Evolutionary conservation across 2,888 invertebrate species (phyloP).

Genomic region (Cotesia congregata): DNA sequence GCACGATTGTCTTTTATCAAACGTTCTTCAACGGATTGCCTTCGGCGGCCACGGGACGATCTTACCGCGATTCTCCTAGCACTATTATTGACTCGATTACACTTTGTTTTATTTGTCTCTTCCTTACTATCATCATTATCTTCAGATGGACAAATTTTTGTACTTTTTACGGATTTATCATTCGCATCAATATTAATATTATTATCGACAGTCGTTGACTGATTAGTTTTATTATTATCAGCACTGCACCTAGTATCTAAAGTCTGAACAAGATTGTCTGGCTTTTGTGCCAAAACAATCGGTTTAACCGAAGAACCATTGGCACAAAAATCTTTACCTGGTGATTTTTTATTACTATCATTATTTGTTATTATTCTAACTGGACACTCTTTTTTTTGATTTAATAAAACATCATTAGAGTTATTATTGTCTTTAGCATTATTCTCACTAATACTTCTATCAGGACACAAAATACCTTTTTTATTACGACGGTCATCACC

Average conservation of each 20-base stretch:
- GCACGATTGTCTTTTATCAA: constrained; percentile 73
- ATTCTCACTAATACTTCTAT: constrained; percentile 32
- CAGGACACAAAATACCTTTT: neutral
- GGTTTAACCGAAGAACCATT: constrained; percentile 33
- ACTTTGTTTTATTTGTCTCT: constrained; percentile 45
- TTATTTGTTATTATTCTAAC: constrained; percentile 23
- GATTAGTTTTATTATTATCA: neutral
- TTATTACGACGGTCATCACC: constrained; percentile 43
- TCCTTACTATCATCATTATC: constrained; percentile 35
- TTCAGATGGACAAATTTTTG: constrained; percentile 16
- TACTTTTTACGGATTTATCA: constrained; percentile 20
- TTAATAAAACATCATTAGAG: constrained; percentile 17
- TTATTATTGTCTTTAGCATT: constrained; percentile 27
- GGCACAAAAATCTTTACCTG: constrained; percentile 14
- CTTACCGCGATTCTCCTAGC: constrained; percentile 38
- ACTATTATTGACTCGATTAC: constrained; percentile 52
- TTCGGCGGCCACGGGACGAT: constrained; percentile 59
- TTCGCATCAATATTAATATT: constrained; percentile 29
- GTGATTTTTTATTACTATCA: constrained; percentile 19
- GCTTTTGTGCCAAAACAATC: constrained; percentile 1
- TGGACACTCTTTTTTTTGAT: neutral
- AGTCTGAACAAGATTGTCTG: neutral
- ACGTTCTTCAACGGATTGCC: constrained; percentile 73
- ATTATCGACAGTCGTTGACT: constrained; percentile 22
- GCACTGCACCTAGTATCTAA: neutral